Conservation (phyloP, 2,888 invertebrate species). For the Drosophila koepferae region DNA sequence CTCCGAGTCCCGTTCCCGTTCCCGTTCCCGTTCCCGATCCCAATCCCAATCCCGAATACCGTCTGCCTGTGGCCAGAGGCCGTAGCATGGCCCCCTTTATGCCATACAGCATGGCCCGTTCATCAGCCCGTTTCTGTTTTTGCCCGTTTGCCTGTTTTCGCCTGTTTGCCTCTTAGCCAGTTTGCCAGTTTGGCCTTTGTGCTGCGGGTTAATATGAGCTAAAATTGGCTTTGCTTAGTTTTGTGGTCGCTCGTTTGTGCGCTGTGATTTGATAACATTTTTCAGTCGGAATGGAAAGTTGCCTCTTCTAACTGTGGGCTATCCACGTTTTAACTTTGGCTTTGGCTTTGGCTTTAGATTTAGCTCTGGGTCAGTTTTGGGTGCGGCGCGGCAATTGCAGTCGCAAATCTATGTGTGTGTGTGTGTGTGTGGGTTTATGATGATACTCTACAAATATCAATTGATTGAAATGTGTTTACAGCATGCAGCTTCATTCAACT, state of each 20-base stretch:
- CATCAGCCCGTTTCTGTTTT: slow-evolving; percentile 26
- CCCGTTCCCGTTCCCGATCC: slow-evolving; percentile 7
- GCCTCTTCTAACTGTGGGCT: slow-evolving; percentile 50
- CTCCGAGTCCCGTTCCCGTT: slow-evolving; percentile 36
- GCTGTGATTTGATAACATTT: slow-evolving; percentile 80
- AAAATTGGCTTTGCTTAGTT: slow-evolving; percentile 80
- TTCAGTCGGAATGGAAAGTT: slow-evolving; percentile 76
- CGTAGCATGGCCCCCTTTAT: slow-evolving; percentile 52
- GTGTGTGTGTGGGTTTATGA: slow-evolving; percentile 8
- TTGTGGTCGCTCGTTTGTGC: slow-evolving; percentile 79
- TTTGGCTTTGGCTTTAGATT: slow-evolving; percentile 19
- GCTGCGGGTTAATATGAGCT: slow-evolving; percentile 81
- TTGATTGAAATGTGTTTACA: slow-evolving; percentile 20
- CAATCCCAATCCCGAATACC: slow-evolving; percentile 14
- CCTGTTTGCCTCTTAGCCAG: slow-evolving; percentile 39
- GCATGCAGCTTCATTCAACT: not conserved
- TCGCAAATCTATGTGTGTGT: slow-evolving; percentile 6
- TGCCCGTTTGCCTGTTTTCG: slow-evolving; percentile 52
- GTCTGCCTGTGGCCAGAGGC: slow-evolving; percentile 58
- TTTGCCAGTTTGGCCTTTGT: slow-evolving; percentile 73
- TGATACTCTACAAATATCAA: slow-evolving; percentile 23
- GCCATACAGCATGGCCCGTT: slow-evolving; percentile 38
- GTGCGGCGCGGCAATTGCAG: slow-evolving; percentile 42
- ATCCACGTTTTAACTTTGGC: slow-evolving; percentile 40
- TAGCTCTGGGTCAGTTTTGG: slow-evolving; percentile 51